These are phyloP conservation scores for Catamblyrhynchus diadema DNA, from an alignment of 2,797 vertebrate species.

Conservation along the genomic window DNA sequence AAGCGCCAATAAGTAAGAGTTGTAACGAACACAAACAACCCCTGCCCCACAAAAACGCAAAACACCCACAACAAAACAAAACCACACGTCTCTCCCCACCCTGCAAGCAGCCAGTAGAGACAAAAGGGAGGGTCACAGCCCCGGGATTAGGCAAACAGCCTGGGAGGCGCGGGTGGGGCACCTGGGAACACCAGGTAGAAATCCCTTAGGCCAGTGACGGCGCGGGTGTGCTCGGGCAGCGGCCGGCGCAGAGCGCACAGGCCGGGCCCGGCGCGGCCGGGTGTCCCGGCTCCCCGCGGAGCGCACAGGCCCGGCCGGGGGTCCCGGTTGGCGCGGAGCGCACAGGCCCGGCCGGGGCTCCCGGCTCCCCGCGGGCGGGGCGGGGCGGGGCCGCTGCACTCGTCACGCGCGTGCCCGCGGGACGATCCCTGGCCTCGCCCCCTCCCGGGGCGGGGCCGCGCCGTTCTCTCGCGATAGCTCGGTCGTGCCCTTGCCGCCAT, in stretches of 20 bases:
- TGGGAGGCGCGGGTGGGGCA: neutral
- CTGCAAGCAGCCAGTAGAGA: neutral
- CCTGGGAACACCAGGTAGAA: fast-evolving
- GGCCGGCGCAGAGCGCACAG: too few relatives aligned
- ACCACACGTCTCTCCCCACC: too few relatives aligned
- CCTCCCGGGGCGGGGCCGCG: neutral
- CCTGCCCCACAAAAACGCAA: neutral
- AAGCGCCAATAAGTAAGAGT: neutral
- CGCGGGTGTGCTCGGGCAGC: fast-evolving
- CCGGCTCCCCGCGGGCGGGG: too few relatives aligned
- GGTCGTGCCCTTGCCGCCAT: neutral
- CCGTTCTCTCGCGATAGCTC: neutral
- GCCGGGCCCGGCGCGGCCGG: too few relatives aligned
- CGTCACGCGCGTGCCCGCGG: neutral
- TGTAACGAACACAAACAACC: neutral
- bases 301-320: neutral
- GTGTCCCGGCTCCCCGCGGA: too few relatives aligned
- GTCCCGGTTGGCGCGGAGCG: too few relatives aligned
- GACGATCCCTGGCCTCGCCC: neutral
- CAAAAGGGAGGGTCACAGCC: neutral
- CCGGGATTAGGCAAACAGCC: neutral
- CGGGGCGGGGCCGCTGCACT: too few relatives aligned
- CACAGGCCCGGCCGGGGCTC: too few relatives aligned
- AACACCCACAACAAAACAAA: neutral
- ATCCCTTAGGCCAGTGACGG: neutral